Evolutionary conservation across 2,113 vertebrate genomes (phyloP), one percentile per base, ranked within the genome.

Genomic region (Panthera uncia): DNA sequence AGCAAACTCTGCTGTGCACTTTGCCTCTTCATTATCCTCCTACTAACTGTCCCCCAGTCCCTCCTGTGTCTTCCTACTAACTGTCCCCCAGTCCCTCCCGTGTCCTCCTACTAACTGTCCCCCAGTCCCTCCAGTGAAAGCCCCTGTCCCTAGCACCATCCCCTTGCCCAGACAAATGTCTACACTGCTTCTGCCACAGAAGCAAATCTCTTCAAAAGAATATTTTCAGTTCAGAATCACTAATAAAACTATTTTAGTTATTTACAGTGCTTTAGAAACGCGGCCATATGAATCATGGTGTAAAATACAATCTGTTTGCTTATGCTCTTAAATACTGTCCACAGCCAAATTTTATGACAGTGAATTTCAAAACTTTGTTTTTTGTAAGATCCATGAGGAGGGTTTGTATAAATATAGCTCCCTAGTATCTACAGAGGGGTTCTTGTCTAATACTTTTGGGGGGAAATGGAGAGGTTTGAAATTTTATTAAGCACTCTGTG

Each of bases 171-270:
- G 16, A 69, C 0, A 41, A 71, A 82, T 0, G 2, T 65, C 10
- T 73, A 38, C 7, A 10, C 86, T 45, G 13, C 7, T 68, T 92
- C 68, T 92, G 23, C 38, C 21, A 21, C 9, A 92, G 5, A n/a
- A 57, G 7, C 36, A 55, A 2, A 57, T 57, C 66, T 1, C 13
- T 66, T 13, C 7, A 79, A 66, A 95, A 31, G 38, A 52, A 76
- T 87, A 78, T 90, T 88, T 89, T 83, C 23, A 55, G 33, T 21
- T 93, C 25, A 84, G 38, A 92, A 94, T 89, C 45, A 87, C 36
- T 12, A 10, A 36, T 27, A 12, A 52, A 52, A 36, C 14, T 29
- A 31, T 65, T 90, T 87, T 10, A 69, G 0, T 78, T 80, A 29
- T 52, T 89, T 85, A 50, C 8, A 73, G 74, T 84, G 25, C 6